phyloP scores from a whole-genome alignment of 2,113 vertebrate species.

The Gobius niger region DNA sequence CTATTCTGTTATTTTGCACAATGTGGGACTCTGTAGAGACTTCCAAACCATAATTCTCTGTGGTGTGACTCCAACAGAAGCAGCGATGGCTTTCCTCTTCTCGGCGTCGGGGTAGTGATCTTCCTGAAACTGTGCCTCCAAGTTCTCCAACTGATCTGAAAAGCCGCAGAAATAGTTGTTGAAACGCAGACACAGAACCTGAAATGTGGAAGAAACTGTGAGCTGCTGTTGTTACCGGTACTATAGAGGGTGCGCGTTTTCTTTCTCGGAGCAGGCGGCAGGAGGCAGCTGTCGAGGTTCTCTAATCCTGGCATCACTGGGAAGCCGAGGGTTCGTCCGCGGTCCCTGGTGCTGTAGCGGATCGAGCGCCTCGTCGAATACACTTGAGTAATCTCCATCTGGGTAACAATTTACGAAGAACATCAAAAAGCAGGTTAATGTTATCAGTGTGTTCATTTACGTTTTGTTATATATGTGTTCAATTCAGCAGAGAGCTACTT shows the following conservation, averaged over 20 bases:
- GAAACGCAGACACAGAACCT: background rate
- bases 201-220: too few relatives aligned
- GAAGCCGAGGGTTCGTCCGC: constrained; percentile 37
- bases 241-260: constrained; percentile 90
- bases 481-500: too few relatives aligned
- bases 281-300: constrained; percentile 45
- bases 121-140: constrained; percentile 88
- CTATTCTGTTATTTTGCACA: too few relatives aligned
- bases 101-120: constrained; percentile 94
- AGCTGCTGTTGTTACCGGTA: constrained; percentile 71
- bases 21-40: too few relatives aligned
- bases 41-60: constrained; percentile 88
- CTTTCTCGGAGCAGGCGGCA: constrained; percentile 78
- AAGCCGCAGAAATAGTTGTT: background rate
- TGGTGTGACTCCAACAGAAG: constrained; percentile 86
- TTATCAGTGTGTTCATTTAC: background rate
- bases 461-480: too few relatives aligned
- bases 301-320: constrained; percentile 54
- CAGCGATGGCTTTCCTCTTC: constrained; percentile 86
- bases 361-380: constrained; percentile 62
- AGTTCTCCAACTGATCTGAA: constrained; percentile 87
- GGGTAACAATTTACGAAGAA: constrained; percentile 4
- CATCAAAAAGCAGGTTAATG: background rate
- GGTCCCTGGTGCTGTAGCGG: constrained; percentile 62
- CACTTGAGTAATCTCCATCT: constrained; percentile 68